These are phyloP conservation scores for Meloidogyne chitwoodi DNA, from an alignment of 1,140 invertebrate species.

Conservation along the genomic window DNA sequence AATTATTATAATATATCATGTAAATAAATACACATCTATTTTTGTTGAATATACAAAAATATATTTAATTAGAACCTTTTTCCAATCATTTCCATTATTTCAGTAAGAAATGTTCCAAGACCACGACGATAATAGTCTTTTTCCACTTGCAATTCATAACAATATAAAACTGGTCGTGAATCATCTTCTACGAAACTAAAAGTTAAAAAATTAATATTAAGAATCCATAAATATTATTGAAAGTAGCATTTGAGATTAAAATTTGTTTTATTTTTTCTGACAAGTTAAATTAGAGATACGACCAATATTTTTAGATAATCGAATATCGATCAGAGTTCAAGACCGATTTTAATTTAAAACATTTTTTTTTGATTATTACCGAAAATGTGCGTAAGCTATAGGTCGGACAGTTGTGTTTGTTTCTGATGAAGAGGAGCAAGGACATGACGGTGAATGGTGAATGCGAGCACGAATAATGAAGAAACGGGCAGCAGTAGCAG, in stretches of 20 bases:
- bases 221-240: no score
- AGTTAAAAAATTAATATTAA: background rate
- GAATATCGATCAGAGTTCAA: background rate
- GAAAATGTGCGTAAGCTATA: slow-evolving; percentile 12
- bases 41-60: background rate
- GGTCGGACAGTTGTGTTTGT: background rate
- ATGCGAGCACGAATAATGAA: slow-evolving; percentile 1
- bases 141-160: slow-evolving; percentile 49
- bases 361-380: background rate
- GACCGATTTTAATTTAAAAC: background rate
- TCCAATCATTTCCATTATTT: slow-evolving; percentile 37
- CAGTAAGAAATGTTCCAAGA: slow-evolving; percentile 35
- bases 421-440: background rate
- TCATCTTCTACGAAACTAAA: slow-evolving; percentile 19
- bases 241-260: no score
- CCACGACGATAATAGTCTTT: slow-evolving; percentile 44
- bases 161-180: slow-evolving; percentile 12
- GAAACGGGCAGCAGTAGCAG: slow-evolving; percentile 7
- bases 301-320: background rate
- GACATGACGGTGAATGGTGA: background rate
- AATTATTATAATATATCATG: no score
- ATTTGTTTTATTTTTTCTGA: no score
- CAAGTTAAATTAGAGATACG: background rate
- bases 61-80: slow-evolving; percentile 27
- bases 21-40: background rate